Percentiles rank a stretch among this genome's conserved stretches.
These are phyloP conservation scores for Aphidius gifuensis DNA, from an alignment of 1,140 invertebrate genomes.

Conservation along the genomic window DNA sequence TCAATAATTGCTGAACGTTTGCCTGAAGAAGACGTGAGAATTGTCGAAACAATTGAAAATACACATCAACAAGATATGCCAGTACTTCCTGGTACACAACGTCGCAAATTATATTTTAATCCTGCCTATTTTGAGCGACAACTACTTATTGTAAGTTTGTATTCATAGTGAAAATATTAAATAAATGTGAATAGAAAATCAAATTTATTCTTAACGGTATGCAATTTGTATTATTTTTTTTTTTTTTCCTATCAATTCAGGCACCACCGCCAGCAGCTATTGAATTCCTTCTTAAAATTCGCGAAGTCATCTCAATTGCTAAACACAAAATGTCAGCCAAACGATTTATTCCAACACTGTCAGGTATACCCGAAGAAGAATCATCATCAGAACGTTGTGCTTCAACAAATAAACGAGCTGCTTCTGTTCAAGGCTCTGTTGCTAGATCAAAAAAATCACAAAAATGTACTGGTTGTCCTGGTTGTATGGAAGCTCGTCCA, in stretches of 20 bases:
- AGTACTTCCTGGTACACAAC: slow-evolving; percentile 57
- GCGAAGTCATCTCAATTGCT: slow-evolving; percentile 82
- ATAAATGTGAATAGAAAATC: background rate
- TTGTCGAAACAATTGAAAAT: slow-evolving; percentile 76
- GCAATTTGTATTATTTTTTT: background rate
- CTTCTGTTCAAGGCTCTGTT: slow-evolving; percentile 30
- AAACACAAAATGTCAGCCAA: slow-evolving; percentile 82
- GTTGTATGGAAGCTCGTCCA: slow-evolving; percentile 53
- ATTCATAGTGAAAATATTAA: background rate
- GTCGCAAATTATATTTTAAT: slow-evolving; percentile 82
- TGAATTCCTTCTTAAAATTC: slow-evolving; percentile 81
- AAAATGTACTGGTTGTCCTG: slow-evolving; percentile 64
- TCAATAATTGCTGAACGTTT: slow-evolving; percentile 64
- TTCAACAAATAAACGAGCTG: slow-evolving; percentile 40
- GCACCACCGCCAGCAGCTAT: slow-evolving; percentile 80
- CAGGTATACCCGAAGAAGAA: slow-evolving; percentile 77
- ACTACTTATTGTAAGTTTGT: slow-evolving; percentile 66
- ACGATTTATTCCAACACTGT: slow-evolving; percentile 72
- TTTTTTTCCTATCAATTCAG: slow-evolving; percentile 53
- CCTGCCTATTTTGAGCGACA: slow-evolving; percentile 85
- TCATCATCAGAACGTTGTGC: slow-evolving; percentile 37
- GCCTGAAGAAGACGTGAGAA: slow-evolving; percentile 78
- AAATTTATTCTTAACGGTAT: background rate
- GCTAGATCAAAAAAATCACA: slow-evolving; percentile 36
- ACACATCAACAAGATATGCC: slow-evolving; percentile 52